Conservation (phyloP, 1,140 invertebrate species). For the Bombus waltoni region DNA sequence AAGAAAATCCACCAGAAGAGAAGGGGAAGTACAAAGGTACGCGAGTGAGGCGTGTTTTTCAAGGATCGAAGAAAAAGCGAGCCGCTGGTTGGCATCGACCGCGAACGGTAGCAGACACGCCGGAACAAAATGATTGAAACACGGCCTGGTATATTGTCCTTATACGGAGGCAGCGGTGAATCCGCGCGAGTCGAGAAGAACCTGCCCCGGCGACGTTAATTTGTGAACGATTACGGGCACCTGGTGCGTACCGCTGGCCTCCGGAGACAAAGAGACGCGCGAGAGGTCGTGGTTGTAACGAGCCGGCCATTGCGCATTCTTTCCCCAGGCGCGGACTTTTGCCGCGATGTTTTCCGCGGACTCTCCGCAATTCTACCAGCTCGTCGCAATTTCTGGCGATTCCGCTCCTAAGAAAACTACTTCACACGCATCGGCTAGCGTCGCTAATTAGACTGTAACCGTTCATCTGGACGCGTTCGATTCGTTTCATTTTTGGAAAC, state of each 20-base stretch:
- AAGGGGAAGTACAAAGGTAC: background rate
- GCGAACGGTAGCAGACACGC: conserved; percentile 33
- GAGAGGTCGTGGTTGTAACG: conserved; percentile 57
- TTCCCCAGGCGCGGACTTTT: conserved; percentile 56
- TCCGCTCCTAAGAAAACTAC: background rate
- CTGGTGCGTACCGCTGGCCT: conserved; percentile 68
- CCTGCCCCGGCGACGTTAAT: conserved; percentile 78
- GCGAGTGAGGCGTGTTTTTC: background rate
- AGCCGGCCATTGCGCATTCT: conserved; percentile 74
- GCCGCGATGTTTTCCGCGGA: conserved; percentile 48
- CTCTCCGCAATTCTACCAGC: conserved; percentile 24
- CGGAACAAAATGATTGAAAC: conserved; percentile 72
- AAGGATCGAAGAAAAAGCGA: background rate
- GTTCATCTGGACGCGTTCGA: too few species aligned
- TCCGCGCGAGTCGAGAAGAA: conserved; percentile 72
- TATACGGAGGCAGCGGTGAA: conserved; percentile 74
- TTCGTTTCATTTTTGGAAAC: too few species aligned
- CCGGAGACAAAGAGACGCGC: conserved; percentile 66
- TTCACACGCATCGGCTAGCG: background rate
- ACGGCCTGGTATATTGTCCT: conserved; percentile 69
- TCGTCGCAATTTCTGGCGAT: conserved; percentile 17
- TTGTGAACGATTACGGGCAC: conserved; percentile 81
- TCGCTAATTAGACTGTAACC: background rate
- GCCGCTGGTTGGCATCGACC: background rate
- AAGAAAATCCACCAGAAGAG: too few species aligned